phyloP scores from a whole-genome alignment of 2,888 invertebrate species.

The Chirona hameri region DNA sequence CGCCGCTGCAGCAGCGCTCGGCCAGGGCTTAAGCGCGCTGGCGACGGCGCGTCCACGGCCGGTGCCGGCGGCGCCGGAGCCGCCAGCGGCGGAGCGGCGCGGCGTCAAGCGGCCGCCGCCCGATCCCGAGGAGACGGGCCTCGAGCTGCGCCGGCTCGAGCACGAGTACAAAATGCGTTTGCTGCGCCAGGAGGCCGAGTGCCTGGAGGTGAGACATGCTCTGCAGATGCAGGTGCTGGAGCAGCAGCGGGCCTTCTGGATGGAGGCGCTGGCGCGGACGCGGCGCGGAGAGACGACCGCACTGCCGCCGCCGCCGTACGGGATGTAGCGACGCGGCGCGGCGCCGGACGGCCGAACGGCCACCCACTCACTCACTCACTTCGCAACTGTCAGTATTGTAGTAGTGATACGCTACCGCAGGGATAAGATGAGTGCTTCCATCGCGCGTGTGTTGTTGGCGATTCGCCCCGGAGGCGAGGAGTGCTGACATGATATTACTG shows the following conservation, averaged over 20 bases:
- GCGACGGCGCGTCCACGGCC: not conserved
- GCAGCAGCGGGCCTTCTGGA: conserved; percentile 26
- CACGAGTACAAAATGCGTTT: conserved; percentile 23
- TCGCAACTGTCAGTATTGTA: conserved; percentile 23
- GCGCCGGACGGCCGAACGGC: not conserved
- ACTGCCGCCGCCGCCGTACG: not conserved
- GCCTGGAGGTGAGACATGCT: conserved; percentile 12
- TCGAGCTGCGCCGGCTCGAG: conserved; percentile 13
- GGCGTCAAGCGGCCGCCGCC: not conserved
- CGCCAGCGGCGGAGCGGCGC: conserved; percentile 52
- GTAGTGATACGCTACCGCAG: conserved; percentile 24
- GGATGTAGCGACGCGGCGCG: not conserved
- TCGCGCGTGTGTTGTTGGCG: not conserved
- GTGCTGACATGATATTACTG: not conserved
- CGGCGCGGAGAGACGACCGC: not conserved
- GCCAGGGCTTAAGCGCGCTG: not conserved
- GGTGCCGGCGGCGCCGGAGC: conserved; percentile 48
- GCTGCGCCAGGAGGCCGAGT: not conserved
- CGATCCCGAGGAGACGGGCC: not conserved
- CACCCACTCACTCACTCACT: not conserved
- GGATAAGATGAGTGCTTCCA: conserved; percentile 8
- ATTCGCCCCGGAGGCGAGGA: not conserved
- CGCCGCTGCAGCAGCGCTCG: not conserved
- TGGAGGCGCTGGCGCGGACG: not conserved
- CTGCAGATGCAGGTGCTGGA: conserved; percentile 27